Evolutionary conservation across 2,113 vertebrate species (phyloP).

Genomic region (Zingel zingel): DNA sequence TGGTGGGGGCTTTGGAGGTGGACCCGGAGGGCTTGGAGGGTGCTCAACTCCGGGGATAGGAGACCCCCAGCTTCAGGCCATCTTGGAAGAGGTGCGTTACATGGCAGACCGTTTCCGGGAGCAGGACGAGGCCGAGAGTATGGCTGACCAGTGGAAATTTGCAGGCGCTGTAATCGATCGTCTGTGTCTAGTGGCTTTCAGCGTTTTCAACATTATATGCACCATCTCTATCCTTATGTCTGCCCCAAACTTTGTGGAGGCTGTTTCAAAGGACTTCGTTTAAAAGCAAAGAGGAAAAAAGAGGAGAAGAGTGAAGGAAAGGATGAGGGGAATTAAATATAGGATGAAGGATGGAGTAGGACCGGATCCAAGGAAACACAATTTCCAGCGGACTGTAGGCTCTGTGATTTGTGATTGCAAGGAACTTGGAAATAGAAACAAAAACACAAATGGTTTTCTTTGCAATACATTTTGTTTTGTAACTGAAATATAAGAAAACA

Average conservation of each 20-base stretch:
- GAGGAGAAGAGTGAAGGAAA: slow-evolving; percentile 30
- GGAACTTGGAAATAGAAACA: slow-evolving; percentile 45
- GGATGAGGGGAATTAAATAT: slow-evolving; percentile 51
- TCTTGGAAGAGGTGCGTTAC: slow-evolving; percentile 86
- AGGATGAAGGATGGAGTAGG: slow-evolving; percentile 57
- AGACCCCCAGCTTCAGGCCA: slow-evolving; percentile 85
- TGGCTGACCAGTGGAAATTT: slow-evolving; percentile 87
- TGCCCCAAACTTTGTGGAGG: slow-evolving; percentile 87
- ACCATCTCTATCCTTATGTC: slow-evolving; percentile 90
- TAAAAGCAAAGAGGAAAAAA: slow-evolving; percentile 66
- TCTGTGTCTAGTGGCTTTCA: slow-evolving; percentile 87
- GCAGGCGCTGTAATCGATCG: slow-evolving; percentile 87
- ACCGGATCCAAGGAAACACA: slow-evolving; percentile 65
- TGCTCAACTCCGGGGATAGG: slow-evolving; percentile 71
- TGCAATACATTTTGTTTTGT: slow-evolving; percentile 66
- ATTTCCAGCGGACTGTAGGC: slow-evolving; percentile 56
- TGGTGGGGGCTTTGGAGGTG: slow-evolving; percentile 86
- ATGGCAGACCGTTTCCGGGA: slow-evolving; percentile 85
- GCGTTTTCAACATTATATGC: slow-evolving; percentile 88
- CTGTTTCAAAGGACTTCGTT: slow-evolving; percentile 87
- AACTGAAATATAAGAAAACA: slow-evolving; percentile 58
- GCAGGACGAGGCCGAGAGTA: slow-evolving; percentile 81
- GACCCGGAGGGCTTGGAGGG: slow-evolving; percentile 84
- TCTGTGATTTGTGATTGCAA: slow-evolving; percentile 64
- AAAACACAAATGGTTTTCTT: slow-evolving; percentile 65